phyloP scores from a whole-genome alignment of 1,140 invertebrate species.

The Zaprionus kolodkinae region DNA sequence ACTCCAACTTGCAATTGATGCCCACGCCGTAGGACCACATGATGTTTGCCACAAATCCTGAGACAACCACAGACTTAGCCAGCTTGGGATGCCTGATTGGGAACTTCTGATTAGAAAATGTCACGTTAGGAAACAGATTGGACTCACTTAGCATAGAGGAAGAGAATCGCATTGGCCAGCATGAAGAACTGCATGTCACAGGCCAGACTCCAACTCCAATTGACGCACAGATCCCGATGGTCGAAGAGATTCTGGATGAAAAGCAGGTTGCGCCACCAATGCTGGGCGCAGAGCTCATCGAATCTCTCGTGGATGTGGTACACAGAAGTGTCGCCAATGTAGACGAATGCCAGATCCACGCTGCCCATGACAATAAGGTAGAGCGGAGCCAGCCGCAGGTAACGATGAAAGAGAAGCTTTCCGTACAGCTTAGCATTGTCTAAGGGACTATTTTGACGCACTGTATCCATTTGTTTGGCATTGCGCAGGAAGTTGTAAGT shows the following conservation, averaged over 20 bases:
- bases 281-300: constrained; percentile 85
- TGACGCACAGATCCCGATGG: constrained; percentile 87
- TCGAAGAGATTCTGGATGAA: constrained; percentile 87
- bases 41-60: constrained; percentile 54
- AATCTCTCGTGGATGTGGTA: constrained; percentile 85
- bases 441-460: constrained; percentile 59
- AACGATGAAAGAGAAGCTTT: constrained; percentile 78
- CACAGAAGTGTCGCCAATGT: constrained; percentile 84
- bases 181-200: constrained; percentile 93
- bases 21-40: constrained; percentile 67
- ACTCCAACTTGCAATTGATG: constrained; percentile 62
- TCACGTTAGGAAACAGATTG: not conserved
- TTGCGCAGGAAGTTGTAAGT: constrained; percentile 82
- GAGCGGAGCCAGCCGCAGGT: constrained; percentile 85
- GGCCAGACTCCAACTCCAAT: constrained; percentile 93
- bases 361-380: constrained; percentile 86
- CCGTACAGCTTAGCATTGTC: constrained; percentile 73
- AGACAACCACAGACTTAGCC: constrained; percentile 47
- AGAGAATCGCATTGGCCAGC: constrained; percentile 85
- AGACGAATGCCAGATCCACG: constrained; percentile 85
- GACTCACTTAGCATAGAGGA: constrained; percentile 85
- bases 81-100: constrained; percentile 53
- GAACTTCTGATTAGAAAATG: not conserved
- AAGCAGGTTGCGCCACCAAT: constrained; percentile 88
- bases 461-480: constrained; percentile 59